Percentiles rank a stretch among this genome's conserved stretches.
Evolutionary conservation across 2,888 invertebrate species (phyloP).

Genomic region (Sinotaia quadrata): DNA sequence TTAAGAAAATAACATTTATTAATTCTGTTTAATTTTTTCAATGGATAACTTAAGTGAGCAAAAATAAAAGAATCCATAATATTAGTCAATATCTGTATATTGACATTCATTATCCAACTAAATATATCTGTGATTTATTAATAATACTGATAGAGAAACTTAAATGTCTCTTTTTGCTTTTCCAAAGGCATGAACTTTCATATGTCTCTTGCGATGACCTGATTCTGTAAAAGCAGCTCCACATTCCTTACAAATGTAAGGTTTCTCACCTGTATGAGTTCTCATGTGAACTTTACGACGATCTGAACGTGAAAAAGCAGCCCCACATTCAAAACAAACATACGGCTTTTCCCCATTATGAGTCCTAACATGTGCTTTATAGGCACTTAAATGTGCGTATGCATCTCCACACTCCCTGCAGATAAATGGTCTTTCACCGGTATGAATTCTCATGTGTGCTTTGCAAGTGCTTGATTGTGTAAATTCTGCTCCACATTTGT

Average conservation of each 20-base stretch:
- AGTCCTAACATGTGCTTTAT: not conserved
- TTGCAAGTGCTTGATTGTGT: not conserved
- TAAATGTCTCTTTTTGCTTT: no score
- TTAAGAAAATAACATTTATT: no score
- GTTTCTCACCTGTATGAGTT: not conserved
- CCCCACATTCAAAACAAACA: not conserved
- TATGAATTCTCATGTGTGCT: slow-evolving; percentile 2
- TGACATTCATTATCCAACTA: no score
- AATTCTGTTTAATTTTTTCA: no score
- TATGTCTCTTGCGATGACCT: no score
- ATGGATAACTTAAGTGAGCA: no score
- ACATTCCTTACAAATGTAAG: not conserved
- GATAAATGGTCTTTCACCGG: not conserved
- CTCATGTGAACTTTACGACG: no score
- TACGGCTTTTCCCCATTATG: not conserved
- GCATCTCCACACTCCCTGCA: not conserved
- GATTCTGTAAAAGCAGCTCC: not conserved
- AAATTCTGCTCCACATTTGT: not conserved
- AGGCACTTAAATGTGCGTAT: not conserved
- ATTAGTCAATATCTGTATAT: no score
- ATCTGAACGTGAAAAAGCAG: not conserved
- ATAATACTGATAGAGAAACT: no score
- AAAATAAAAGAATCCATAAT: no score
- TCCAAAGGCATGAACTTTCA: no score
- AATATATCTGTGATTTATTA: no score